phyloP scores from a whole-genome alignment of 2,797 vertebrate species.

The Epinephelus awoara region DNA sequence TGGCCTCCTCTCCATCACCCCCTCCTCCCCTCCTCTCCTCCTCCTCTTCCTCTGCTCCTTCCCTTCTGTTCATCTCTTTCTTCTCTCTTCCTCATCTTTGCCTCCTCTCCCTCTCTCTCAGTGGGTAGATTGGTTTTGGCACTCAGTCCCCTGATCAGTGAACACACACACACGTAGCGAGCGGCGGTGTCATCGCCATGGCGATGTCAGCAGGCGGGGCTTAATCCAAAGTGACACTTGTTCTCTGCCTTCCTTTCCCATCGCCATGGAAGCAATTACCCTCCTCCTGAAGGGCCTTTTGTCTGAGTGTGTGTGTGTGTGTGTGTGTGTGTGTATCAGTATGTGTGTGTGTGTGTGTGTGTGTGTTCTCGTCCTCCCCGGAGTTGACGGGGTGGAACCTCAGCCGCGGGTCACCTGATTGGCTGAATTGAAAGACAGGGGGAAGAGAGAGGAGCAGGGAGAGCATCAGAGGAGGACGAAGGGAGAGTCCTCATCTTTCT shows the following conservation, averaged over 20 bases:
- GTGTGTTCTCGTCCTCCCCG: slow-evolving; percentile 31
- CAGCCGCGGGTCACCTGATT: slow-evolving; percentile 72
- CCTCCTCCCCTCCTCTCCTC: background rate
- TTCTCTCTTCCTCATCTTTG: background rate
- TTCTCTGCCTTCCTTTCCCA: slow-evolving; percentile 97
- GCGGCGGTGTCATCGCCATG: slow-evolving; percentile 94
- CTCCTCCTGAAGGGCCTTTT: slow-evolving; percentile 96
- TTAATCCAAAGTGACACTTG: slow-evolving; percentile 99
- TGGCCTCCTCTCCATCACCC: background rate
- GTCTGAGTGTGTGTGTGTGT: slow-evolving; percentile 63
- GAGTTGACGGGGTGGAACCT: slow-evolving; percentile 77
- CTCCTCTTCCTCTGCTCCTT: no score
- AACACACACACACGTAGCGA: slow-evolving; percentile 68
- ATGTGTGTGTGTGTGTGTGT: slow-evolving; percentile 77
- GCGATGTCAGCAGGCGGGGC: slow-evolving; percentile 93
- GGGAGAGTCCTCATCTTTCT: background rate
- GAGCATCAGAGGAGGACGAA: background rate
- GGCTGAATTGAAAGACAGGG: slow-evolving; percentile 63
- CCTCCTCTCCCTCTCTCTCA: background rate
- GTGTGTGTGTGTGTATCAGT: slow-evolving; percentile 81
- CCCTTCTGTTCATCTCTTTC: background rate
- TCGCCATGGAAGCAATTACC: slow-evolving; percentile 98
- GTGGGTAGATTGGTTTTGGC: slow-evolving; percentile 94
- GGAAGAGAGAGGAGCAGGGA: background rate
- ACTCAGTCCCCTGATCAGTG: slow-evolving; percentile 89